Conservation (phyloP, 2,888 invertebrate species). For the Campoplex nolae region DNA sequence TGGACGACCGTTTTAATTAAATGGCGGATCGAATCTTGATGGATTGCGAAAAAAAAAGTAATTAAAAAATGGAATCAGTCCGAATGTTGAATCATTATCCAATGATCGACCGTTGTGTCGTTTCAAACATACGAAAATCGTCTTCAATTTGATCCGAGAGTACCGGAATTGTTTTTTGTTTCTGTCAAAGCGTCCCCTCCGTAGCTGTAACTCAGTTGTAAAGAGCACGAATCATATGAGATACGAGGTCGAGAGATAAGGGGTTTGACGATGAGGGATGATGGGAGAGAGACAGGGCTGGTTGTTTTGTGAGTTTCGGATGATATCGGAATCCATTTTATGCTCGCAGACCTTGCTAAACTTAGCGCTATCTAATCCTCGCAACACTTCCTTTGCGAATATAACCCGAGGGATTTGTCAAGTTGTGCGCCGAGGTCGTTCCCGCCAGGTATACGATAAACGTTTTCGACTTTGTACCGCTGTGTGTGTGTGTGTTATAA, state of each 20-base stretch:
- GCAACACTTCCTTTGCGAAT: conserved; percentile 7
- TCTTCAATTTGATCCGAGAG: neutral
- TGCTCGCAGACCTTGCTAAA: conserved; percentile 13
- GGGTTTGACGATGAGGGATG: neutral
- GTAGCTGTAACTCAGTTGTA: neutral
- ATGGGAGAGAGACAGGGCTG: conserved; percentile 1
- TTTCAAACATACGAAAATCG: too few species aligned
- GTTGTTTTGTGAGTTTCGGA: conserved; percentile 9
- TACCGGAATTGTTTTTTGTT: neutral
- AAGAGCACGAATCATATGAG: conserved; percentile 16
- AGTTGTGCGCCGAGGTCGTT: conserved; percentile 21
- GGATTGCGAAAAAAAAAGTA: neutral
- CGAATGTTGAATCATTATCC: neutral
- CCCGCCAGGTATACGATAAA: conserved; percentile 19
- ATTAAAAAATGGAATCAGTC: neutral
- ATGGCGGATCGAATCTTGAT: neutral
- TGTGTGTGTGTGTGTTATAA: neutral
- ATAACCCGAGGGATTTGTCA: conserved; percentile 44
- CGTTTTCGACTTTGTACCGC: conserved; percentile 7
- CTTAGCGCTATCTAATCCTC: conserved; percentile 35
- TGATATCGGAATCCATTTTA: conserved; percentile 43
- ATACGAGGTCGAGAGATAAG: neutral
- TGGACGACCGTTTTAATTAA: neutral
- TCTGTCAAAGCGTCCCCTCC: neutral
- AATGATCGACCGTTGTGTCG: neutral